Conservation (phyloP, 2,113 vertebrate genomes). For the Polyodon spathula region DNA sequence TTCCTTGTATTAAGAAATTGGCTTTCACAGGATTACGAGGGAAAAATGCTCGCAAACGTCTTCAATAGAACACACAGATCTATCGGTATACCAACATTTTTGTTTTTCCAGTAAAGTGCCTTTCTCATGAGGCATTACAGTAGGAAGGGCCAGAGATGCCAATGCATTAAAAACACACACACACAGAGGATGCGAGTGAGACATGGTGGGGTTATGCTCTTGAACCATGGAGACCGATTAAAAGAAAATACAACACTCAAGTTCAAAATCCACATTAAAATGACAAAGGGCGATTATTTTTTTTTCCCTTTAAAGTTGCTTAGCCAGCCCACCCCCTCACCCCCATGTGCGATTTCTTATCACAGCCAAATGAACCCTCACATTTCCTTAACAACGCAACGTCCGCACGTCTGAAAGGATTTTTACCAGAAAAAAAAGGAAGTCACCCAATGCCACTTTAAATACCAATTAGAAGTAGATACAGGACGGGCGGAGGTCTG, state of each 20-base stretch:
- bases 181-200: conserved; percentile 1
- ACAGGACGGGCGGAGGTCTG: conserved; percentile 28
- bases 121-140: neutral
- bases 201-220: neutral
- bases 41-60: too few relatives aligned
- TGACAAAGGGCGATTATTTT: conserved; percentile 16
- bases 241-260: conserved; percentile 16
- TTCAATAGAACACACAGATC: too few relatives aligned
- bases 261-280: conserved; percentile 11
- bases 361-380: too few relatives aligned
- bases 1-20: too few relatives aligned
- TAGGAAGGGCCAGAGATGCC: neutral
- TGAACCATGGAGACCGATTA: neutral
- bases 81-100: neutral
- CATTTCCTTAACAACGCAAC: too few relatives aligned
- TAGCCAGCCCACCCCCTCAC: neutral
- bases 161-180: too few relatives aligned
- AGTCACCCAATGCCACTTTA: conserved; percentile 29
- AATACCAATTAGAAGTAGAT: conserved; percentile 42
- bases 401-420: neutral
- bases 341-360: too few relatives aligned
- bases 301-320: neutral
- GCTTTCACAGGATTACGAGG: too few relatives aligned
- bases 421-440: neutral
- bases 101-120: neutral